phyloP scores from a whole-genome alignment of 2,888 invertebrate genomes.

The Doris montereyensis region DNA sequence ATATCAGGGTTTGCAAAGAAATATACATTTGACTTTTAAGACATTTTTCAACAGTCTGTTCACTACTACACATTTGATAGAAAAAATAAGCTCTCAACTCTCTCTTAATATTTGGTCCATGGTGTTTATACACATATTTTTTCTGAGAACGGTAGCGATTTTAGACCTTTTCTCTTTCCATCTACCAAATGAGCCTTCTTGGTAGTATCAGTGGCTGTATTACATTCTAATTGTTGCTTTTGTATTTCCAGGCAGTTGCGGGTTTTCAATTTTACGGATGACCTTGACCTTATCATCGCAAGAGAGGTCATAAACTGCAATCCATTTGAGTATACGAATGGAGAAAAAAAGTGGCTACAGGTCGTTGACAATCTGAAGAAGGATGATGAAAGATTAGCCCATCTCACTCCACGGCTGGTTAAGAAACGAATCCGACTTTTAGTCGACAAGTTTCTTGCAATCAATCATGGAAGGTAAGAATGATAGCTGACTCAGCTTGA shows the following conservation, averaged over 20 bases:
- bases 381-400: conserved; percentile 21
- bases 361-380: conserved; percentile 29
- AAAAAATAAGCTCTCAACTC: too few species aligned
- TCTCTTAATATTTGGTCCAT: too few species aligned
- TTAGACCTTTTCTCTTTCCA: too few species aligned
- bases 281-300: conserved; percentile 38
- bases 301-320: conserved; percentile 39
- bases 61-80: too few species aligned
- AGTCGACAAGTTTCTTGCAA: not conserved
- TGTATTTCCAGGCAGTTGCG: not conserved
- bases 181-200: too few species aligned
- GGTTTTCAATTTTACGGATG: conserved; percentile 39
- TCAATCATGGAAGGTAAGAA: conserved; percentile 10
- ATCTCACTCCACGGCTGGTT: conserved; percentile 1
- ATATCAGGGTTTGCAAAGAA: too few species aligned
- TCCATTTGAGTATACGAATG: conserved; percentile 35
- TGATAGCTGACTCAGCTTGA: too few species aligned
- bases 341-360: conserved; percentile 33
- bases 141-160: too few species aligned
- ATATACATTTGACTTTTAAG: too few species aligned
- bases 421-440: conserved; percentile 13
- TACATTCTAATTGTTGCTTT: not conserved
- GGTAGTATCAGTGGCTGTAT: too few species aligned
- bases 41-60: too few species aligned
- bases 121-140: too few species aligned